A percentile compares a stretch with the other conserved stretches of the same genome.
Evolutionary conservation across 2,888 invertebrate species (phyloP).

Genomic region (Calliopum simillimum): DNA sequence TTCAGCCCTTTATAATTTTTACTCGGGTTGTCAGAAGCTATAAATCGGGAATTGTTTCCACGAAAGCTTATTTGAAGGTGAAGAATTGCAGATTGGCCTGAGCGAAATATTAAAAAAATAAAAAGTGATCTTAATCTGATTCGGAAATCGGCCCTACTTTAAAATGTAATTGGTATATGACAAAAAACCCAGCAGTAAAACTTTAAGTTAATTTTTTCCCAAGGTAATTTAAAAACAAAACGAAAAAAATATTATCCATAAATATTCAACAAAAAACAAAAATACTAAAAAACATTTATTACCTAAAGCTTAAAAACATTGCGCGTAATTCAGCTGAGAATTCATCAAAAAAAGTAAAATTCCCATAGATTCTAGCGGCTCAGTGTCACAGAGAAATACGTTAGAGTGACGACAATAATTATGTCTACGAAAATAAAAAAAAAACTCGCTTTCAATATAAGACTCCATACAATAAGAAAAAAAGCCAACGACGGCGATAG

Average conservation of each 20-base stretch:
- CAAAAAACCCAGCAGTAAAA: no score
- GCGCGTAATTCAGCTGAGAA: slow-evolving; percentile 43
- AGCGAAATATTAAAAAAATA: no score
- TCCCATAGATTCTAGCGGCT: slow-evolving; percentile 11
- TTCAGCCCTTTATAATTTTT: no score
- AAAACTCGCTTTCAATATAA: slow-evolving; percentile 23
- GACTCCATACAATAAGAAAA: not conserved
- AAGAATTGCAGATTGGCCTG: no score
- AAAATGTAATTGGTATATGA: not conserved
- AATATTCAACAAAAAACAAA: slow-evolving; percentile 39
- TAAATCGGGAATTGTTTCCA: no score
- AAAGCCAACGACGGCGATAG: not conserved
- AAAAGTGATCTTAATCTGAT: no score
- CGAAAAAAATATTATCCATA: slow-evolving; percentile 37
- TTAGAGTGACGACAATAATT: no score
- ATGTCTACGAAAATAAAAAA: not conserved
- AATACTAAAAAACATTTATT: slow-evolving; percentile 34
- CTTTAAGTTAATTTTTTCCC: not conserved
- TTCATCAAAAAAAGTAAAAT: not conserved
- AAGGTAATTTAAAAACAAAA: not conserved
- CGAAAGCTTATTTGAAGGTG: no score
- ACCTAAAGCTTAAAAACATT: slow-evolving; percentile 32
- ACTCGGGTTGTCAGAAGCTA: no score
- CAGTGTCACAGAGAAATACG: not conserved
- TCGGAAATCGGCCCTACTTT: no score